Percentiles rank a stretch among this genome's conserved stretches.
These are phyloP conservation scores for Melanotaenia pygmaea DNA, from an alignment of 2,797 vertebrate genomes.

Conservation along the genomic window DNA sequence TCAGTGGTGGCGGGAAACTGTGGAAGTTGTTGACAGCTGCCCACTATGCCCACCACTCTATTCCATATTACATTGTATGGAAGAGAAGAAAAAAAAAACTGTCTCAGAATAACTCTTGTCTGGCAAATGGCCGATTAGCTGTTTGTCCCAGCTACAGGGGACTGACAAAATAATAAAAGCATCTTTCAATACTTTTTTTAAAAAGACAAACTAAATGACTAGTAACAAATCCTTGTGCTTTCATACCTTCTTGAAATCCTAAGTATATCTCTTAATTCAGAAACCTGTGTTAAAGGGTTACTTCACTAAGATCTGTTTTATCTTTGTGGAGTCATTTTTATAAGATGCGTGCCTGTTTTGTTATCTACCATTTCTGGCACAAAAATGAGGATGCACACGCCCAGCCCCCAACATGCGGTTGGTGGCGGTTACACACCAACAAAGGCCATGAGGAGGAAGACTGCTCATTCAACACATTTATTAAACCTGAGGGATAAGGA, in stretches of 20 bases:
- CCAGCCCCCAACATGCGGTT: neutral
- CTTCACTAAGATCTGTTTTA: neutral
- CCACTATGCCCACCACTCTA: slow-evolving; percentile 52
- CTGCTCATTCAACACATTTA: slow-evolving; percentile 1
- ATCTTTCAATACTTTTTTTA: slow-evolving; percentile 5
- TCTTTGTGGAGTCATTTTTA: neutral
- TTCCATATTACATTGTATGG: slow-evolving; percentile 63
- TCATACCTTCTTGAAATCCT: neutral
- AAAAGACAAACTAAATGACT: neutral
- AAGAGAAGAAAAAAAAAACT: neutral
- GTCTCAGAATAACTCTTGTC: slow-evolving; percentile 58
- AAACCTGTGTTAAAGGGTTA: neutral
- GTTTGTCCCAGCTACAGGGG: slow-evolving; percentile 48
- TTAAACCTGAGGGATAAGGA: slow-evolving; percentile 9
- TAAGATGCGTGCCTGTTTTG: neutral
- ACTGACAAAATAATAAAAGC: slow-evolving; percentile 24
- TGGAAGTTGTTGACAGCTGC: slow-evolving; percentile 73
- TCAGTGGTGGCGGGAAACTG: slow-evolving; percentile 66
- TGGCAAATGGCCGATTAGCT: slow-evolving; percentile 59
- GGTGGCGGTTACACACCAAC: neutral
- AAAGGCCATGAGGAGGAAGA: slow-evolving; percentile 13
- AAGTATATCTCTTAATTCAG: neutral
- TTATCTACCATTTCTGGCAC: neutral
- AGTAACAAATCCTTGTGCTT: neutral
- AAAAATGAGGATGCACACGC: neutral